Evolutionary conservation across 2,888 invertebrate species (phyloP).

Genomic region (Eupithecia exiguata): DNA sequence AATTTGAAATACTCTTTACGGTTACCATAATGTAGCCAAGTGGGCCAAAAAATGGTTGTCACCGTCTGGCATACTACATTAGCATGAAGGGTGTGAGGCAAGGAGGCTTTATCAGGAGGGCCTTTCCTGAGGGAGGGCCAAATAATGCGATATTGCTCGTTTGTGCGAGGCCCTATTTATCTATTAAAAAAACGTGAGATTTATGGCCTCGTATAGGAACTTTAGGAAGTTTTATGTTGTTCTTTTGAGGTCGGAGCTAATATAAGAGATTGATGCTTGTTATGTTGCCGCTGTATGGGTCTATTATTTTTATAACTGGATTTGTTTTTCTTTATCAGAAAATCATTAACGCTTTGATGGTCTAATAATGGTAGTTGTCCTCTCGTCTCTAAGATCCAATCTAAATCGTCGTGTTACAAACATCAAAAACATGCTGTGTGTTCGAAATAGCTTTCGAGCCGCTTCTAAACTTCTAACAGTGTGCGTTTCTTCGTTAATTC

Average conservation of each 20-base stretch:
- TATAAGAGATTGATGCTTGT: conserved; percentile 79
- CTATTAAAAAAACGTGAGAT: conserved; percentile 83
- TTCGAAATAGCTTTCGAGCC: not conserved
- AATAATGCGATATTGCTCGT: conserved; percentile 84
- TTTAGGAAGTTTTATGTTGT: conserved; percentile 80
- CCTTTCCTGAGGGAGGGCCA: conserved; percentile 83
- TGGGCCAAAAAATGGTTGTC: conserved; percentile 84
- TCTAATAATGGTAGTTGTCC: not conserved
- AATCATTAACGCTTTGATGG: not conserved
- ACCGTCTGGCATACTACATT: conserved; percentile 83
- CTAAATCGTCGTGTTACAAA: not conserved
- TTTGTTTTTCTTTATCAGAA: not conserved
- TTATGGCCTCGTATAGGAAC: conserved; percentile 78
- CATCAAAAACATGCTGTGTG: conserved; percentile 10
- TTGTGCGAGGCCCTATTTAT: conserved; percentile 84
- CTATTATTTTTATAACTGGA: conserved; percentile 39
- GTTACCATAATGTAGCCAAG: conserved; percentile 81
- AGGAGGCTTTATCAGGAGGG: conserved; percentile 82
- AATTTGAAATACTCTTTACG: conserved; percentile 84
- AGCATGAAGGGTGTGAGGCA: conserved; percentile 82
- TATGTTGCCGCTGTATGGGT: conserved; percentile 66
- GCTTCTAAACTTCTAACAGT: conserved; percentile 6
- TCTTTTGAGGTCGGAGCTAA: conserved; percentile 71
- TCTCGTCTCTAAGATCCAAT: not conserved
- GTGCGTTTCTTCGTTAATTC: conserved; percentile 10